Evolutionary conservation across 2,797 vertebrate species (phyloP).

Genomic region (Meriones psammophilus): DNA sequence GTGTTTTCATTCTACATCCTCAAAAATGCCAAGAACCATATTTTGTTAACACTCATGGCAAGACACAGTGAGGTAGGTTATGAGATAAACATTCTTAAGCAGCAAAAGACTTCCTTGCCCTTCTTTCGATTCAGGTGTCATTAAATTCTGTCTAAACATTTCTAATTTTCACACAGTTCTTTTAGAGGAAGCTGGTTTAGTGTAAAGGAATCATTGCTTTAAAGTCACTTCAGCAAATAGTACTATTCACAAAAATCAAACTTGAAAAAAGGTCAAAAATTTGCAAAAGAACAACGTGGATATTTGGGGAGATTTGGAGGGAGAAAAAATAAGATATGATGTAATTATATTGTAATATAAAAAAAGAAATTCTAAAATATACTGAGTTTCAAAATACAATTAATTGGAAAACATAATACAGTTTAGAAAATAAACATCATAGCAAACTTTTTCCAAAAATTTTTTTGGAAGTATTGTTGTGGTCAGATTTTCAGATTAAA

Average conservation of each 20-base stretch:
- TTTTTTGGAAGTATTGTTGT: not conserved
- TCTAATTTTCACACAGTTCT: not conserved
- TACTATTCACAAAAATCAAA: not conserved
- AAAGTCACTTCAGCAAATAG: not conserved
- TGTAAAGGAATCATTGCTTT: not conserved
- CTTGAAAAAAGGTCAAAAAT: not conserved
- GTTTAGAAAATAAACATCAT: not conserved
- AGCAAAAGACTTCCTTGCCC: not conserved
- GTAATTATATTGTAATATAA: not conserved
- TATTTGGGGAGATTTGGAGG: not conserved
- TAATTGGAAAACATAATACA: not conserved
- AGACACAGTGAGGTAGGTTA: not conserved
- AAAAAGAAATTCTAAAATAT: not conserved
- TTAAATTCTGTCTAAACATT: not conserved
- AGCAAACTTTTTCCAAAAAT: not conserved
- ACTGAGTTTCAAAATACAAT: conserved; percentile 1
- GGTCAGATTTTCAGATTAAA: not conserved
- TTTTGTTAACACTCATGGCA: not conserved
- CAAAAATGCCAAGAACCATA: not conserved
- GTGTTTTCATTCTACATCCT: not conserved
- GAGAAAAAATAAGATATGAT: not conserved
- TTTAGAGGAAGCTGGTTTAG: not conserved
- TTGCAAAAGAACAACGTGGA: not conserved
- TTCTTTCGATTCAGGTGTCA: not conserved
- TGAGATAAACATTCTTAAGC: not conserved